Conservation (phyloP, 37 sponge, comb jelly and placozoan species). For the Corticium candelabrum region DNA sequence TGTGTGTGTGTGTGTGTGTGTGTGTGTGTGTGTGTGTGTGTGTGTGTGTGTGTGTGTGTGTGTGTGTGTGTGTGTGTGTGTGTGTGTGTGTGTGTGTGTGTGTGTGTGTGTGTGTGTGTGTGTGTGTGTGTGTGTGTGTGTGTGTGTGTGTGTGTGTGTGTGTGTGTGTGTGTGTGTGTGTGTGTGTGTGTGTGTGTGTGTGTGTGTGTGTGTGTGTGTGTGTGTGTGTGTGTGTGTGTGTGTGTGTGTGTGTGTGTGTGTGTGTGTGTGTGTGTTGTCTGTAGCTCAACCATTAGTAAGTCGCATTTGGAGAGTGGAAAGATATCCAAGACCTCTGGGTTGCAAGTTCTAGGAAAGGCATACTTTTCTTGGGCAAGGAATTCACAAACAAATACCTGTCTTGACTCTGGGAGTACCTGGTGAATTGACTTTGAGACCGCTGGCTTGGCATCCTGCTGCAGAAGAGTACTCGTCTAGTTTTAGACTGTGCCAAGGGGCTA, state of each 20-base stretch:
- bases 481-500: constrained; percentile 1
- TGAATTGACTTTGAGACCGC: too few species aligned
- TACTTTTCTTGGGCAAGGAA: too few species aligned
- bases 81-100: constrained; percentile 8
- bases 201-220: constrained; percentile 15
- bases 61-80: neutral
- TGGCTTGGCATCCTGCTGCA: too few species aligned
- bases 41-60: constrained; percentile 2
- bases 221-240: constrained; percentile 16
- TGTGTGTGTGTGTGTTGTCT: constrained; percentile 17
- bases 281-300: too few species aligned
- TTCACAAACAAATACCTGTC: too few species aligned
- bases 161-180: constrained; percentile 27
- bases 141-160: constrained; percentile 24
- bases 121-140: constrained; percentile 30
- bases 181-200: constrained; percentile 22
- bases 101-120: constrained; percentile 21
- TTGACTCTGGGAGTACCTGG: too few species aligned
- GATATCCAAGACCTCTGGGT: too few species aligned
- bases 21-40: too few species aligned
- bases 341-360: too few species aligned
- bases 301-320: neutral
- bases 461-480: too few species aligned
- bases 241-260: constrained; percentile 17
- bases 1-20: too few species aligned